Conservation (phyloP, 2,888 invertebrate species). For the Kryphioiulus occultus region DNA sequence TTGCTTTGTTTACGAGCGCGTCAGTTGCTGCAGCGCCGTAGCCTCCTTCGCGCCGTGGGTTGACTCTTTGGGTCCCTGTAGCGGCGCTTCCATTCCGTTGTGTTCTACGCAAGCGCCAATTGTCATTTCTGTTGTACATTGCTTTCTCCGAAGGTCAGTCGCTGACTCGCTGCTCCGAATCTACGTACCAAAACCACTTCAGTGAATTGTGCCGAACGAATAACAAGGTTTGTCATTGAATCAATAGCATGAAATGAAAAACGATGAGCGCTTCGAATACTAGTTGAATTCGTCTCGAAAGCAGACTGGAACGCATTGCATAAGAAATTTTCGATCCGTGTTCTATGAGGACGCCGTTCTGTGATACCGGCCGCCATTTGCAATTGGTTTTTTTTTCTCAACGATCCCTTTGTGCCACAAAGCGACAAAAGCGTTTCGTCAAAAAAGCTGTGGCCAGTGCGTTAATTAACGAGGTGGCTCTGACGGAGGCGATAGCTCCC, state of each 20-base stretch:
- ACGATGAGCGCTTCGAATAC: conserved; percentile 7
- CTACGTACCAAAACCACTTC: not conserved
- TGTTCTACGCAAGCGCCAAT: not conserved
- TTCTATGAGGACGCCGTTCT: not conserved
- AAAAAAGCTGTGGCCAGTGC: not conserved
- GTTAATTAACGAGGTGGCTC: conserved; percentile 18
- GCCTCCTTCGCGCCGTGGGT: not conserved
- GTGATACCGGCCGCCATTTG: conserved; percentile 36
- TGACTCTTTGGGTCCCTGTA: not conserved
- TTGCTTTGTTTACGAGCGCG: too few relatives aligned
- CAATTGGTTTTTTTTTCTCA: not conserved
- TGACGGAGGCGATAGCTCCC: conserved; percentile 13
- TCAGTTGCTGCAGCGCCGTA: not conserved
- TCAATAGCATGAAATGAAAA: conserved; percentile 37
- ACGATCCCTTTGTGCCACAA: not conserved
- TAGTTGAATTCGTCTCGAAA: not conserved
- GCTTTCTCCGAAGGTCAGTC: not conserved
- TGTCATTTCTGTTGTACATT: not conserved
- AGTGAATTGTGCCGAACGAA: not conserved
- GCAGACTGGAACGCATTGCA: conserved; percentile 20
- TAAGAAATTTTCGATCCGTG: conserved; percentile 31
- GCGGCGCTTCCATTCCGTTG: not conserved
- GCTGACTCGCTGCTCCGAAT: not conserved
- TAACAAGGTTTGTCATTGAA: conserved; percentile 46
- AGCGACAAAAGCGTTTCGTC: too few relatives aligned